Base-by-base conservation (phyloP, 2,888 invertebrate species). In the Eilema depressum region DNA sequence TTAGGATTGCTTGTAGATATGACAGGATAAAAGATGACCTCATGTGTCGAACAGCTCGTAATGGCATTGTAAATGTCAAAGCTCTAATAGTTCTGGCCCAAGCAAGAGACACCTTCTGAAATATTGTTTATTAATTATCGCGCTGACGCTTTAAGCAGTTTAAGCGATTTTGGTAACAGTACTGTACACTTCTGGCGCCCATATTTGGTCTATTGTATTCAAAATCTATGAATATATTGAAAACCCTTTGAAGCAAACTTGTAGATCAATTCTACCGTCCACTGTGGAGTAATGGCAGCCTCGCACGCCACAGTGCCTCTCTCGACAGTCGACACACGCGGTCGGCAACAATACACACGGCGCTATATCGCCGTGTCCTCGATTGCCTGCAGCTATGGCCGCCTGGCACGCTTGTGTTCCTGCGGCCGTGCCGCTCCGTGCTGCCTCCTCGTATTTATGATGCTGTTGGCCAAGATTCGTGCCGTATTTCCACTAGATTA, bases 351-450 rank as follows among this genome's bases (percentile, higher is more conserved):
- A 30, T 33, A 61, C 61, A 30, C 61, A 5, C 5, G 57, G 23
- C 23, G 57, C 33, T 20, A 20, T 26, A 33, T 20, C 26, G 69
- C 20, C 25, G 56, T 33, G 56, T n/a, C 11, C 41, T 25, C 59
- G 60, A 53, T 65, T 20, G 11, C 20, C 23, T 33, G 33, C 20
- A 41, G 30, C 53, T 65, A 61, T 61, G 53, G 28, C 41, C 11
- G 12, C 47, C 30, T 60, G 53, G 60, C 64, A 69, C 69, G 69
- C 69, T 60, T 20, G 20, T n/a, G 20, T 10, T 8, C n/a, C n/a
- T 5, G n/a, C 41, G 41, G 7, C 59, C 63, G 59, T 64, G 41
- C 41, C 59, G 57, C 47, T 30, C 14, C 30, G 69, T 69, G 30
- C 64, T 47, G 59, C 47, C 47, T 60, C 11, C 47, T 11, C 57